Percentiles rank a stretch among this genome's conserved stretches.
Evolutionary conservation across 2,888 invertebrate genomes (phyloP).

Genomic region (Unio pictorum): DNA sequence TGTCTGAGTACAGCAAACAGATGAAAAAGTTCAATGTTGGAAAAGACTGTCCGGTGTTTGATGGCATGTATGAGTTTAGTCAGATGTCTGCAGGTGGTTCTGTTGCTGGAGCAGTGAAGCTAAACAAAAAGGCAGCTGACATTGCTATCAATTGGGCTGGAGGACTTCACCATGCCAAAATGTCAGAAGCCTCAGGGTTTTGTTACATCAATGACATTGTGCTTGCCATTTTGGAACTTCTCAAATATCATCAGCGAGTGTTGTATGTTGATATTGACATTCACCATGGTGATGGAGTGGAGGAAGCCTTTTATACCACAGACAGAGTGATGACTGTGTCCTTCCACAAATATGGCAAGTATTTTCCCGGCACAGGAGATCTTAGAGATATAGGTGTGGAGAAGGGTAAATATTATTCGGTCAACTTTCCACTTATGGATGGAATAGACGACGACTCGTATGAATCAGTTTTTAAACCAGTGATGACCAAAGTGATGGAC

Average conservation of each 20-base stretch:
- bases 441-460: too few relatives aligned
- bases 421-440: constrained; percentile 78
- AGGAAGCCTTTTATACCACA: constrained; percentile 98
- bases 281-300: constrained; percentile 99
- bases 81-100: constrained; percentile 98
- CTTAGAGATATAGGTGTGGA: constrained; percentile 79
- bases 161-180: constrained; percentile 98
- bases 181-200: constrained; percentile 98
- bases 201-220: constrained; percentile 99
- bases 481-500: constrained; percentile 86
- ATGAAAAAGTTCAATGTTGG: constrained; percentile 99
- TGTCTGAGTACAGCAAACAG: constrained; percentile 95
- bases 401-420: constrained; percentile 96
- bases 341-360: constrained; percentile 99
- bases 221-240: constrained; percentile 92
- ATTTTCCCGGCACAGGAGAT: constrained; percentile 96
- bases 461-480: constrained; percentile 68
- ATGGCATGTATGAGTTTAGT: constrained; percentile 98
- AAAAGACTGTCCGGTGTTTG: constrained; percentile 99
- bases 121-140: constrained; percentile 97
- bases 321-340: constrained; percentile 99
- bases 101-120: constrained; percentile 94
- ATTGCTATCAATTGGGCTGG: constrained; percentile 99
- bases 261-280: constrained; percentile 99
- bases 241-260: constrained; percentile 97